A percentile compares a stretch with the other conserved stretches of the same genome.
These are phyloP conservation scores for Cynocephalus volans DNA, from an alignment of 2,113 vertebrate genomes.

Conservation along the genomic window DNA sequence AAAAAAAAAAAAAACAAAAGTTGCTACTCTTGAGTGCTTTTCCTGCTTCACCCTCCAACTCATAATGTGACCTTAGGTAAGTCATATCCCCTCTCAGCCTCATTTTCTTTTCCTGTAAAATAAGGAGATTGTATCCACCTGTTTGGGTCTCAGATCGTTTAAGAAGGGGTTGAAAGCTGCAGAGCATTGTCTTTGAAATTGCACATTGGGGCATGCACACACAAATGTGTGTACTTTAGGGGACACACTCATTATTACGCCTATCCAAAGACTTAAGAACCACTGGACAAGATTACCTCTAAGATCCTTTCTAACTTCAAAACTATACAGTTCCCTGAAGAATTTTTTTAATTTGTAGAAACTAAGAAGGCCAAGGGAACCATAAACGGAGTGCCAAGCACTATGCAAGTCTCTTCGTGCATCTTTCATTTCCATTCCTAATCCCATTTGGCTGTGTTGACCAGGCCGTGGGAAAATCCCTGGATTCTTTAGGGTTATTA, in stretches of 20 bases:
- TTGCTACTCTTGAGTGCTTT: not conserved
- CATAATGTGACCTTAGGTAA: not conserved
- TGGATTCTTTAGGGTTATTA: not conserved
- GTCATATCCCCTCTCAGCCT: not conserved
- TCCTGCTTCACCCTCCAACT: no score
- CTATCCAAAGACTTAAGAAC: not conserved
- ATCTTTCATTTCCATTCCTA: not conserved
- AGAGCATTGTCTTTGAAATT: not conserved
- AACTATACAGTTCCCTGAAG: not conserved
- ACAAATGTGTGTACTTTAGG: not conserved
- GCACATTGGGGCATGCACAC: no score
- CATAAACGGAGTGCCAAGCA: fast-evolving
- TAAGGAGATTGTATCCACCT: not conserved
- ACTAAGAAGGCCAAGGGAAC: not conserved
- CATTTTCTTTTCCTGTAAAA: not conserved
- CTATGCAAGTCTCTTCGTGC: not conserved
- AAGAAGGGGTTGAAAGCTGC: not conserved
- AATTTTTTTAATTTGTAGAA: not conserved
- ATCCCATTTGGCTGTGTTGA: not conserved
- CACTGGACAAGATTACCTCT: not conserved
- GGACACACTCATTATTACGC: no score
- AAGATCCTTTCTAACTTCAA: not conserved
- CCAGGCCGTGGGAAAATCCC: not conserved
- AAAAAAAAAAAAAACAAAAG: no score
- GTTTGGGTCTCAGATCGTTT: not conserved